Percentiles rank a stretch among this genome's conserved stretches.
Evolutionary conservation across 2,797 vertebrate genomes (phyloP).

Genomic region (Anguilla marmorata): DNA sequence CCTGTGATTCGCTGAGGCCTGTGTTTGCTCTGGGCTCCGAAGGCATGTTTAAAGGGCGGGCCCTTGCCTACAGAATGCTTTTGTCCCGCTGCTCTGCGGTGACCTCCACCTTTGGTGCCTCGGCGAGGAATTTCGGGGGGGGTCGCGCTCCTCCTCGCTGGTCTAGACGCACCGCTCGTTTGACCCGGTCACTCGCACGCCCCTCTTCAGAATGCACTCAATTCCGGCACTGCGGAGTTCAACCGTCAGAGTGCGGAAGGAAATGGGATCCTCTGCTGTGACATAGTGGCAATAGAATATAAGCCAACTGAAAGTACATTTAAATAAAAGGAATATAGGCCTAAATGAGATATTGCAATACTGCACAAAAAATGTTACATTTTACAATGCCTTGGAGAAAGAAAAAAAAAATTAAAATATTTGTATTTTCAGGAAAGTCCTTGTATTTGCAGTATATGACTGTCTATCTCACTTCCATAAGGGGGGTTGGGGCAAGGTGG

Average conservation of each 20-base stretch:
- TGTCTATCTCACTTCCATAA: neutral
- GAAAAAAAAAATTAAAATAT: too few relatives aligned
- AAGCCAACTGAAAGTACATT: too few relatives aligned
- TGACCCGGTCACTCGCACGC: neutral
- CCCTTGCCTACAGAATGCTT: neutral
- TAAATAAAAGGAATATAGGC: too few relatives aligned
- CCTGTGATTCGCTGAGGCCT: neutral
- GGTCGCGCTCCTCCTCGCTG: neutral
- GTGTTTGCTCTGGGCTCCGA: slow-evolving; percentile 3
- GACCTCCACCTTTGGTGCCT: slow-evolving; percentile 7
- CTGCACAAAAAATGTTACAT: too few relatives aligned
- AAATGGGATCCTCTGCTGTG: neutral
- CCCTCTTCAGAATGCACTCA: neutral
- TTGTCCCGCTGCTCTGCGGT: slow-evolving; percentile 21
- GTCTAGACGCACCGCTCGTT: neutral
- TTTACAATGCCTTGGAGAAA: too few relatives aligned
- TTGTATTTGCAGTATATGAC: neutral
- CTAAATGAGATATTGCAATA: too few relatives aligned
- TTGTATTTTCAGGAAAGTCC: neutral
- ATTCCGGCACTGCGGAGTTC: neutral
- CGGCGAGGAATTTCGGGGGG: neutral
- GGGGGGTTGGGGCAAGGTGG: neutral
- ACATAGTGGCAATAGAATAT: neutral
- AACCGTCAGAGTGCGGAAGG: neutral
- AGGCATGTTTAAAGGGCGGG: neutral